Conservation (phyloP, 2,113 vertebrate genomes). For the Mionectes macconnelli region DNA sequence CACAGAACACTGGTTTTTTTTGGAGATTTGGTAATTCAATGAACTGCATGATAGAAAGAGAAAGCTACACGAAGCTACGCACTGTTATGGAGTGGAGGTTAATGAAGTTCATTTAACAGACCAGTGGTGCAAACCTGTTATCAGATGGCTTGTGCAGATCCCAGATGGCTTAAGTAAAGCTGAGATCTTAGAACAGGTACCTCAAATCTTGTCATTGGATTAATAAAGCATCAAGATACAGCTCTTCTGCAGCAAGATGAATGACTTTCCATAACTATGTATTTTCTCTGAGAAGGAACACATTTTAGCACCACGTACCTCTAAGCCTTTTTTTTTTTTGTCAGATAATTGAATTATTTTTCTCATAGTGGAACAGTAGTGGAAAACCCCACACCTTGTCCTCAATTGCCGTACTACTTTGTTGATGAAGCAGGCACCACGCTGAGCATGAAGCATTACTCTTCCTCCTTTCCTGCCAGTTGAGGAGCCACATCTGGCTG, state of each 20-base stretch:
- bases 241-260: not conserved
- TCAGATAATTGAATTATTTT: not conserved
- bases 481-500: not conserved
- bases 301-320: not conserved
- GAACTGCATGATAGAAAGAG: not conserved
- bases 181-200: constrained; percentile 20
- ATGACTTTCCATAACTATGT: not conserved
- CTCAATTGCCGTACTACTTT: not conserved
- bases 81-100: not conserved
- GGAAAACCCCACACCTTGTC: not conserved
- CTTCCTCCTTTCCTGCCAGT: not conserved
- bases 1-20: not conserved
- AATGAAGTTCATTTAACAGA: constrained; percentile 63
- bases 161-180: constrained; percentile 23
- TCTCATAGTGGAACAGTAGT: not conserved
- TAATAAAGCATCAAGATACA: not conserved
- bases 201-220: not conserved
- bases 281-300: not conserved
- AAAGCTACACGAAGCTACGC: not conserved
- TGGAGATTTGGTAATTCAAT: not conserved
- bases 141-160: constrained; percentile 38
- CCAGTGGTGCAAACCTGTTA: constrained; percentile 38
- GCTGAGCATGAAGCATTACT: not conserved
- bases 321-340: not conserved
- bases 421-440: not conserved